Evolutionary conservation across 2,113 vertebrate genomes (phyloP), one percentile per base, ranked within the genome.

Genomic region (Lynx canadensis): DNA sequence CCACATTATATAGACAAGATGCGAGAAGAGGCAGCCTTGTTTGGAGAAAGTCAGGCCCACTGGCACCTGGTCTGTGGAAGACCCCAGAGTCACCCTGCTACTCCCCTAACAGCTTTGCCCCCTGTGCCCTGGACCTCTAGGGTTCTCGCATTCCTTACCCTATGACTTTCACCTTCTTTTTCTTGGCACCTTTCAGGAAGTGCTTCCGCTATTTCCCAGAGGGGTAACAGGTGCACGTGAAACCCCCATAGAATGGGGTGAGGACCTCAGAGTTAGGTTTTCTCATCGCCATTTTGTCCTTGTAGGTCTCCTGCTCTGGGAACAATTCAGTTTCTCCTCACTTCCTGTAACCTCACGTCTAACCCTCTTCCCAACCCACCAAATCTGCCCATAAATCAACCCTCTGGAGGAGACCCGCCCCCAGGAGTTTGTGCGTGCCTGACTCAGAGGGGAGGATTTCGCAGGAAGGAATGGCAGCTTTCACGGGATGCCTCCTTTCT

Each of bases 1-100:
- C 4, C 9, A 27, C 1, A 0, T 1, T 1, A 1, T 23, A 25
- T 3, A 18, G 57, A n/a, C 21, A 27, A 21, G 23, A 2, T 19
- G 38, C 31, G 45, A 41, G n/a, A 66, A 41, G 41, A 83, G 4
- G 29, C 41, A 2, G 7, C 3, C 21, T 19, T 63, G 2, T 38
- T 55, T 23, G 4, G 25, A 12, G 36, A 69, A 55, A 74, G n/a
- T 25, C 63, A 36, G 76, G n/a, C 45, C 60, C n/a, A 10, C 36
- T 16, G 33, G n/a, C 50, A 15, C 36, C 73, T 7, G 50, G 10
- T 25, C 18, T 52, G 71, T 14, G 36, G 50, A n/a, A 29, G 48
- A 16, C 23, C 18, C 65, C 4, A 5, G 1, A 7, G 10, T 5
- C 19, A 1, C 18, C 7, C 50, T 29, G 36, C 86, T 33, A 1